A percentile compares a stretch with the other conserved stretches of the same genome.
phyloP scores from a whole-genome alignment of 2,888 invertebrate species.

The Eupsilia transversa region DNA sequence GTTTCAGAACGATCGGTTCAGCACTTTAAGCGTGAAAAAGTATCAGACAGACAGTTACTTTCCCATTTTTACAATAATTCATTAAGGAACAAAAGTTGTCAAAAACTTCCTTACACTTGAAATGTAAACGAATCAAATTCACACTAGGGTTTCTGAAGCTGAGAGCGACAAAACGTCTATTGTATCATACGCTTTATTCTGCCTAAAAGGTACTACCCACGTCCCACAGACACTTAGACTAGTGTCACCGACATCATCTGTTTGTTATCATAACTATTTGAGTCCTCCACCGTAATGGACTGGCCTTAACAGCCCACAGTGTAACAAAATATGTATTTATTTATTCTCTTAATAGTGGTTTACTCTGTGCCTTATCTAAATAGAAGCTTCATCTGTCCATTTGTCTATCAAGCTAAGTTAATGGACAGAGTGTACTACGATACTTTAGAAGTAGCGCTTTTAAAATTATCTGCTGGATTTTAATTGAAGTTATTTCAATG shows the following conservation, averaged over 20 bases:
- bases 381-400: conserved; percentile 43
- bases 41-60: no score
- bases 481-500: conserved; percentile 18
- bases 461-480: conserved; percentile 22
- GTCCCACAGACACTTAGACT: not conserved
- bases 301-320: not conserved
- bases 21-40: no score
- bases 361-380: conserved; percentile 49
- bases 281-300: conserved; percentile 28
- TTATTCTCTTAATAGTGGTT: no score
- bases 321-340: conserved; percentile 12
- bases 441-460: conserved; percentile 28
- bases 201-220: conserved; percentile 8
- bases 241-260: conserved; percentile 6
- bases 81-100: not conserved
- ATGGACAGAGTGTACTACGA: conserved; percentile 32
- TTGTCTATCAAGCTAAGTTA: conserved; percentile 41
- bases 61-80: no score
- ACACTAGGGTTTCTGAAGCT: not conserved
- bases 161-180: not conserved
- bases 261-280: conserved; percentile 40
- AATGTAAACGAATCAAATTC: not conserved
- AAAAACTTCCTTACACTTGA: not conserved
- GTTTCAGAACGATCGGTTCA: no score
- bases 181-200: not conserved